Base-by-base conservation (phyloP, 2,888 invertebrate genomes). In the Scaptomyza polygonia region DNA sequence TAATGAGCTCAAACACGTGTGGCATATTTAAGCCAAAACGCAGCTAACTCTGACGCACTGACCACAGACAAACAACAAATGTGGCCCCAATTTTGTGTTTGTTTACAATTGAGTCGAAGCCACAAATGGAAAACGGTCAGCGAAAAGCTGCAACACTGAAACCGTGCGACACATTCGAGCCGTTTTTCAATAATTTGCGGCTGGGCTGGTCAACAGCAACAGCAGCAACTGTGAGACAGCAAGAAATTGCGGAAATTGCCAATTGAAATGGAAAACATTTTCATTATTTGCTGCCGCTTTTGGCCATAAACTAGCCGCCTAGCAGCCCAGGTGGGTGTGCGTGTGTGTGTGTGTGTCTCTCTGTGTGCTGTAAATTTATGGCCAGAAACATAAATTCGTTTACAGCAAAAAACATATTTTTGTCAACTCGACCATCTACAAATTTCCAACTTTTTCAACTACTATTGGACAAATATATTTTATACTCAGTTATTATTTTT, bases 201-300 rank as follows among this genome's bases (percentile, higher is more conserved):
- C 61, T 47, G 53, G 53, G 36, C 55, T 54, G 63, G 51, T 39
- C 39, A 14, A 59, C 54, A 47, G 49, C 49, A 48, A 29, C 56
- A 58, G 52, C 55, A 52, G 8, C 16, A 18, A 5, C 47, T 30
- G 32, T n/a, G n/a, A 39, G 16, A 9, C 66, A 67, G 49, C 67
- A 77, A 77, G 78, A 82, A 89, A 89, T 86, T 88, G 89, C 89
- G 87, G 89, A 87, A 87, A 87, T 89, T 82, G 89, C 78, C 80
- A 78, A 87, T 88, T 80, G 89, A 87, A 87, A 86, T 87, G 84
- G 89, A 88, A 89, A 89, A 88, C 86, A 88, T 89, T 87, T 87
- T 86, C 89, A 89, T 84, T 89, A 87, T 80, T 79, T 73, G 74
- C 73, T 68, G 66, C 56, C 62, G 76, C 66, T 65, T 67, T 57